A percentile compares a stretch with the other conserved stretches of the same genome.
Evolutionary conservation across 2,113 vertebrate species (phyloP).

Genomic region (Hippotragus niger): DNA sequence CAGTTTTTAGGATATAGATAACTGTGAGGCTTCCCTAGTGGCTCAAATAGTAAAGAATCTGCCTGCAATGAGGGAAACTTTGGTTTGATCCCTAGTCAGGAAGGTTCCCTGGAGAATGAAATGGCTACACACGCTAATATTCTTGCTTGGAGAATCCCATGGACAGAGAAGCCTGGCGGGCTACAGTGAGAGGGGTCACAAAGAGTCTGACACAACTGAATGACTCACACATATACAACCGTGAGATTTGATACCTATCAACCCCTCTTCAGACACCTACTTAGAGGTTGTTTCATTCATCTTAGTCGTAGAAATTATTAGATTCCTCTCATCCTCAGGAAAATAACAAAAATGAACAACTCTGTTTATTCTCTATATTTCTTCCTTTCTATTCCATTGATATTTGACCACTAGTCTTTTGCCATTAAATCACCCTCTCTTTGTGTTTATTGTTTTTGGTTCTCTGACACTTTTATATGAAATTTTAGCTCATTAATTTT

Average conservation of each 20-base stretch:
- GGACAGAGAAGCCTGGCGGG: not conserved
- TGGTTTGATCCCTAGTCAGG: not conserved
- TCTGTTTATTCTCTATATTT: not conserved
- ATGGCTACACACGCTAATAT: not conserved
- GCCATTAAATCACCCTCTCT: not conserved
- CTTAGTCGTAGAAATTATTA: not conserved
- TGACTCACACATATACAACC: not conserved
- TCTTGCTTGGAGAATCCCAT: not conserved
- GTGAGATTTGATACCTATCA: not conserved
- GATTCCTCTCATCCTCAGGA: not conserved
- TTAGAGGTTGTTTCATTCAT: not conserved
- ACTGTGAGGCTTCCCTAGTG: not conserved
- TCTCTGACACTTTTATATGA: not conserved
- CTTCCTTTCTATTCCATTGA: not conserved
- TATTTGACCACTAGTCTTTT: not conserved
- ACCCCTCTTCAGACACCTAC: not conserved
- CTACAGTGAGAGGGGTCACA: not conserved
- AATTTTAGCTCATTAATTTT: not conserved
- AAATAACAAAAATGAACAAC: not conserved
- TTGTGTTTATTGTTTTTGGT: not conserved
- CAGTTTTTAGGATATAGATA: not conserved
- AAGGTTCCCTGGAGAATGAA: not conserved
- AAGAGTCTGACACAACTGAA: not conserved
- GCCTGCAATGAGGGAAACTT: not conserved
- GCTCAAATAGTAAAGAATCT: not conserved